Base-by-base conservation (phyloP, 2,888 invertebrate genomes). In the Prosopocoilus inquinatus region DNA sequence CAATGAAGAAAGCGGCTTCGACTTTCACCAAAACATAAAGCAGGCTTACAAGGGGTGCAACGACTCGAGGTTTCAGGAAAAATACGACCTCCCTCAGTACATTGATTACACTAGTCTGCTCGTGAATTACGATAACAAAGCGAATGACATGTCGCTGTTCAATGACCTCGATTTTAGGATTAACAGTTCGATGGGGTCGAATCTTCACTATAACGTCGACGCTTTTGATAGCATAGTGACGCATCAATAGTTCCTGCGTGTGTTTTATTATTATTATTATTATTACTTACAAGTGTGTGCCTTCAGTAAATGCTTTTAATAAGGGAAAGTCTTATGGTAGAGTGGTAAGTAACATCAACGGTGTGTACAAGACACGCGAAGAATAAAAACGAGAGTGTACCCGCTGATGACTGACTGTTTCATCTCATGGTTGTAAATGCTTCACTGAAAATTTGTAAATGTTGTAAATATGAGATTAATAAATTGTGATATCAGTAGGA, bases 121-220 rank as follows among this genome's bases (percentile, higher is more conserved):
- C 9, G 67, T 68, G 47, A 65, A 66, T 16, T 74, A 71, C 47
- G 74, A 75, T 48, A 70, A 67, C 56, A 74, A 70, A 64, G 65
- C 67, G 39, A 64, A 63, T 16, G 41, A 58, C 1, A 63, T 59
- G 32, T 70, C 67, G 48, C 61, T 70, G n/a, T 72, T 75, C 50
- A 73, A 69, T 50, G 77, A 78, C 39, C 64, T 76, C 2, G 77
- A 78, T 64, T 76, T 75, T 63, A 67, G 74, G 63, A 69, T 75
- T 32, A 70, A 68, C 53, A 65, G 64, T 52, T 65, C 67, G 38
- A 52, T 64, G 43, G 61, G 64, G n/a, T 49, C 57, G 9, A 60
- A 56, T 55, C 58, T 64, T 45, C 60, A 61, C 45, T 66, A 65
- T 32, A 53, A 38, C 44, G 20, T 47, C 9, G 62, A 65, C 44